Evolutionary conservation across 2,888 invertebrate species (phyloP).

Genomic region (Caradrina clavipalpis): DNA sequence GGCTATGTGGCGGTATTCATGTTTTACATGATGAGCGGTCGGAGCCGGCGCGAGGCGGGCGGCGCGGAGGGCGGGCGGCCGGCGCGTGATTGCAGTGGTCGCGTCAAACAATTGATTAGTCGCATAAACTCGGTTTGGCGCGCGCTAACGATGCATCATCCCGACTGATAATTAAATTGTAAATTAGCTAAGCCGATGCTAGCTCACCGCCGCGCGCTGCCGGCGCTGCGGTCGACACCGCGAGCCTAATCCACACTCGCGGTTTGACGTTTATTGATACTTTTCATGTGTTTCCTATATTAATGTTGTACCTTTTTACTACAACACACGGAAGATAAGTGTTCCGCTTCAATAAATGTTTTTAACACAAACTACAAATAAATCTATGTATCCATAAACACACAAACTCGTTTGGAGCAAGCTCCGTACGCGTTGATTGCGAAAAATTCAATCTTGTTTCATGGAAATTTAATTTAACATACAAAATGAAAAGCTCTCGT

Average conservation of each 20-base stretch:
- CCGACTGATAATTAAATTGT: constrained; percentile 90
- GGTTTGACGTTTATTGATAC: constrained; percentile 69
- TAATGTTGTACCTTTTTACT: not conserved
- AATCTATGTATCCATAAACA: constrained; percentile 59
- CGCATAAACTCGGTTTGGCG: constrained; percentile 91
- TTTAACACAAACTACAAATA: constrained; percentile 45
- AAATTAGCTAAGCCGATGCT: constrained; percentile 89
- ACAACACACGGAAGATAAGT: not conserved
- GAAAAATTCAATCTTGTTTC: constrained; percentile 91
- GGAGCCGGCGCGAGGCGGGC: constrained; percentile 56
- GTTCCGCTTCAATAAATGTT: constrained; percentile 8
- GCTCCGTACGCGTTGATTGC: constrained; percentile 86
- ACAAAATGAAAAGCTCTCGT: constrained; percentile 89
- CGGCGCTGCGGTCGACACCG: constrained; percentile 66
- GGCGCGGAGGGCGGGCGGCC: constrained; percentile 69
- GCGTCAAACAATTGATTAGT: constrained; percentile 91
- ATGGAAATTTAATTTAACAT: constrained; percentile 91
- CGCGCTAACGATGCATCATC: constrained; percentile 90
- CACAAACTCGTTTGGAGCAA: constrained; percentile 76
- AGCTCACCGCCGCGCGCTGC: constrained; percentile 78
- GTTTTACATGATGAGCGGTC: constrained; percentile 45
- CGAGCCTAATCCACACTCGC: constrained; percentile 59
- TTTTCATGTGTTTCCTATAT: constrained; percentile 42
- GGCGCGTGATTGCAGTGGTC: constrained; percentile 89
- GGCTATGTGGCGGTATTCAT: constrained; percentile 45